Evolutionary conservation across 2,888 invertebrate species (phyloP).

Genomic region (Hoplodrina ambigua): DNA sequence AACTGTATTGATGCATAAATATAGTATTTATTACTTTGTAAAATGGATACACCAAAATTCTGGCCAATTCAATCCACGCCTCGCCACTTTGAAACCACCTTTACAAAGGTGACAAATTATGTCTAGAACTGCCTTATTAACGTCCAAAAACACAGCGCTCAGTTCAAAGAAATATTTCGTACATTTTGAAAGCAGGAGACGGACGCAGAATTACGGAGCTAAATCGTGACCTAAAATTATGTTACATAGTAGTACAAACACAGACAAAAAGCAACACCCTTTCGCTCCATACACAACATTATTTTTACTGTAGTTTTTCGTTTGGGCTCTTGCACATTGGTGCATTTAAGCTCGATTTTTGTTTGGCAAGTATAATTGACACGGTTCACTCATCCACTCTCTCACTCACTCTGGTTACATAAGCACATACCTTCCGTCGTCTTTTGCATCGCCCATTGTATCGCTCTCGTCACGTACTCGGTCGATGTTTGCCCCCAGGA

Average conservation of each 20-base stretch:
- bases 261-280: constrained; percentile 43
- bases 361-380: constrained; percentile 16
- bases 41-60: too few relatives aligned
- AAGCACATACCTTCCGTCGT: constrained; percentile 59
- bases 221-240: not conserved
- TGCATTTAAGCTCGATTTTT: constrained; percentile 9
- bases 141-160: not conserved
- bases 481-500: constrained; percentile 58
- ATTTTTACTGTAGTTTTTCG: not conserved
- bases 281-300: constrained; percentile 25
- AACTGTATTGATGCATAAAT: too few relatives aligned
- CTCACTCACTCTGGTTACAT: constrained; percentile 42
- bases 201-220: constrained; percentile 1
- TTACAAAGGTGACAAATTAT: not conserved
- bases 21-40: too few relatives aligned
- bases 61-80: too few relatives aligned
- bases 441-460: constrained; percentile 59
- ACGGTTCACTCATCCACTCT: constrained; percentile 20
- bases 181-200: too few relatives aligned
- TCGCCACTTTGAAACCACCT: too few relatives aligned
- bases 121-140: not conserved
- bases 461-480: constrained; percentile 59
- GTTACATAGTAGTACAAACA: constrained; percentile 28
- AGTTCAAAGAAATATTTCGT: not conserved
- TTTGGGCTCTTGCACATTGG: constrained; percentile 1